These are phyloP conservation scores for Oncopeltus fasciatus DNA, from an alignment of 1,140 invertebrate species.

Conservation along the genomic window DNA sequence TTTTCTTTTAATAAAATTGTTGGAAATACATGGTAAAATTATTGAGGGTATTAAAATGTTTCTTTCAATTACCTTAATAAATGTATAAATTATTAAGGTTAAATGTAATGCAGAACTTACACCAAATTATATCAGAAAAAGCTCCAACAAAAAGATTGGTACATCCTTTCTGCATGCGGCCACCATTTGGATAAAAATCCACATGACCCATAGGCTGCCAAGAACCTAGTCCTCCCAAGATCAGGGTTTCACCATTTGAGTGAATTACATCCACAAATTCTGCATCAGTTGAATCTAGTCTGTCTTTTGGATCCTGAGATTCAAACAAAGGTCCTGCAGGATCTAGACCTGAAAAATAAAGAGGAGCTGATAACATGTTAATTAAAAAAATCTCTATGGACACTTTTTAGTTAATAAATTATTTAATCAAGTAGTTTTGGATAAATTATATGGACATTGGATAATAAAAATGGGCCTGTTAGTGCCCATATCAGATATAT, in stretches of 20 bases:
- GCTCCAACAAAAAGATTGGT: slow-evolving; percentile 72
- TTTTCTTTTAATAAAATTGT: no score
- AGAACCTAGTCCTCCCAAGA: slow-evolving; percentile 56
- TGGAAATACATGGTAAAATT: not conserved
- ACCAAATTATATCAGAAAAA: slow-evolving; percentile 78
- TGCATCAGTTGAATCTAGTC: slow-evolving; percentile 71
- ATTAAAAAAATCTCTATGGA: no score
- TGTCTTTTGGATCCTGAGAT: slow-evolving; percentile 61
- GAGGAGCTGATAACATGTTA: no score
- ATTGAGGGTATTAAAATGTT: not conserved
- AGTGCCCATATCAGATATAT: no score
- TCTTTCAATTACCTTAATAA: not conserved
- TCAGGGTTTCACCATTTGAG: slow-evolving; percentile 75
- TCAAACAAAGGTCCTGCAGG: slow-evolving; percentile 82
- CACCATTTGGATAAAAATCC: slow-evolving; percentile 85
- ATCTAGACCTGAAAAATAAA: slow-evolving; percentile 61
- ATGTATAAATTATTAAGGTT: no score
- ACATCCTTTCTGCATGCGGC: slow-evolving; percentile 76
- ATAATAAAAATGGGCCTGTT: no score
- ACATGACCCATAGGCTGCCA: slow-evolving; percentile 80
- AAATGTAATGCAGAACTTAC: slow-evolving; percentile 38
- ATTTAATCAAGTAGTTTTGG: no score
- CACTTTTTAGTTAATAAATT: no score
- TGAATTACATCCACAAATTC: slow-evolving; percentile 90
- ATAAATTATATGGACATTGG: no score